These are phyloP conservation scores for Drosophila leonis DNA, from an alignment of 2,888 invertebrate genomes.

Conservation along the genomic window DNA sequence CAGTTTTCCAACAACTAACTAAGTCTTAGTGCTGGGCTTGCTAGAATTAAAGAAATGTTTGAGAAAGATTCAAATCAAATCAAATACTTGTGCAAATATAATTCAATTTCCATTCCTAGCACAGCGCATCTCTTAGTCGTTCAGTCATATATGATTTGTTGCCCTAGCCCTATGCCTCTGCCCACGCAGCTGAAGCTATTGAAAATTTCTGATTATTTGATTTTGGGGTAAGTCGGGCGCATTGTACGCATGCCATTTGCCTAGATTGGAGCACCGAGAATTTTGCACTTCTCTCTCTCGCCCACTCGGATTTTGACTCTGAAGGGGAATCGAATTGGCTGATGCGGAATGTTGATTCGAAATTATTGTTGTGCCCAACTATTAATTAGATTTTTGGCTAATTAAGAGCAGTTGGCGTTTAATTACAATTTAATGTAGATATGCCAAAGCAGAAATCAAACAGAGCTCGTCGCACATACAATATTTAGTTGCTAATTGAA, in stretches of 20 bases:
- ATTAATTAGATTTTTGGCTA: conserved; percentile 6
- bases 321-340: background rate
- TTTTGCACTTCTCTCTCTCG: conserved; percentile 3
- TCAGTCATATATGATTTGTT: background rate
- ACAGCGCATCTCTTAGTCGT: background rate
- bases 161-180: background rate
- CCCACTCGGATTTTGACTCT: background rate
- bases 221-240: conserved; percentile 49
- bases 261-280: background rate
- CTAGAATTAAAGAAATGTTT: background rate
- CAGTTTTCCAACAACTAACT: background rate
- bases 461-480: conserved; percentile 11
- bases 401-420: conserved; percentile 1
- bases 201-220: conserved; percentile 40
- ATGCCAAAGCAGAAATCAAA: conserved; percentile 7
- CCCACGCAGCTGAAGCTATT: conserved; percentile 1
- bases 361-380: conserved; percentile 1
- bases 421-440: background rate
- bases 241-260: conserved; percentile 35
- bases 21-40: too few species aligned
- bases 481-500: conserved; percentile 58
- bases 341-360: background rate
- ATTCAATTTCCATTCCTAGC: background rate
- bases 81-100: too few species aligned
- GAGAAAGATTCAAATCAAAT: background rate